A percentile compares a stretch with the other conserved stretches of the same genome.
Evolutionary conservation across 2,888 invertebrate genomes (phyloP).

Genomic region (Mythimna albipuncta): DNA sequence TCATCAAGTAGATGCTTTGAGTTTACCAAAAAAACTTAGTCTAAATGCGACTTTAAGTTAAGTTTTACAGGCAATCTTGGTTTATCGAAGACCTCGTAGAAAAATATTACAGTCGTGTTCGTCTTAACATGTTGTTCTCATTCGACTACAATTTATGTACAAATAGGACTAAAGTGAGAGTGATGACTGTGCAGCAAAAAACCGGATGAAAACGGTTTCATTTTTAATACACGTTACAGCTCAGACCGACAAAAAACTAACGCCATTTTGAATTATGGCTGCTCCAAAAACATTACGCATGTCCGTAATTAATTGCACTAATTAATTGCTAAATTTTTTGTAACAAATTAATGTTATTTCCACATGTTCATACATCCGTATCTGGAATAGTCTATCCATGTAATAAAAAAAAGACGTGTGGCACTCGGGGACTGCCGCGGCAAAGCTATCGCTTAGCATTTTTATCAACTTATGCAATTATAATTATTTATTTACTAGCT

Average conservation of each 20-base stretch:
- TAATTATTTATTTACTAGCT: no score
- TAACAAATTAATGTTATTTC: constrained; percentile 44
- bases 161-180: constrained; percentile 40
- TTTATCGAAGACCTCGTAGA: no score
- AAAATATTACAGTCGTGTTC: background rate
- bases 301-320: constrained; percentile 35
- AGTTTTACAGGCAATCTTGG: no score
- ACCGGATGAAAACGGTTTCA: constrained; percentile 28
- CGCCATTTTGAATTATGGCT: constrained; percentile 15
- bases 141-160: background rate
- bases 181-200: constrained; percentile 23
- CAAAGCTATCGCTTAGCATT: no score
- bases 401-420: background rate
- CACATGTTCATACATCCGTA: constrained; percentile 65
- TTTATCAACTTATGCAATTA: no score
- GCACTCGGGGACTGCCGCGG: no score
- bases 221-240: constrained; percentile 4
- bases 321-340: constrained; percentile 33
- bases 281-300: constrained; percentile 25
- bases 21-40: no score
- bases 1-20: no score
- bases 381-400: constrained; percentile 47
- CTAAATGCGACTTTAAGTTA: no score
- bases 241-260: constrained; percentile 30
- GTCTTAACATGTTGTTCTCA: background rate